Percentiles rank a stretch among this genome's conserved stretches.
These are phyloP conservation scores for Cetonia aurata DNA, from an alignment of 2,888 invertebrate species.

Conservation along the genomic window DNA sequence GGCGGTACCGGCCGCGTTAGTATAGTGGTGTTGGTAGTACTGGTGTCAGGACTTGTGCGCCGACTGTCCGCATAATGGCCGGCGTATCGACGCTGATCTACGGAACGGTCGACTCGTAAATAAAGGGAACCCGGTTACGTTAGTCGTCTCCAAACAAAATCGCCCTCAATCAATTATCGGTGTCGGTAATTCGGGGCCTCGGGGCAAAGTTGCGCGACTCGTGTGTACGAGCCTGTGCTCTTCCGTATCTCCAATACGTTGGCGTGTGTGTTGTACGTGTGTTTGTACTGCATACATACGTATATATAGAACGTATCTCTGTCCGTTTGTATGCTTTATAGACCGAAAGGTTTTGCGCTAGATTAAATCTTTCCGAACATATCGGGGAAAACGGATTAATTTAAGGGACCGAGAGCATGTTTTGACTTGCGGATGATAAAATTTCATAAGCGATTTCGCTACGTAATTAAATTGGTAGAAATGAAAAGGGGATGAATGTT, in stretches of 20 bases:
- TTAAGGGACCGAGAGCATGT: background rate
- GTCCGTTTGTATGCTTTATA: background rate
- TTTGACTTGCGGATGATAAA: slow-evolving; percentile 16
- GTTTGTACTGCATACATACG: background rate
- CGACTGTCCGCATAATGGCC: slow-evolving; percentile 61
- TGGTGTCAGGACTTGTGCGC: no score
- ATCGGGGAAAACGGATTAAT: slow-evolving; percentile 5
- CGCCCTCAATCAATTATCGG: slow-evolving; percentile 62
- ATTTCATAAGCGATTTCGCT: slow-evolving; percentile 18
- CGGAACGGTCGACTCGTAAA: slow-evolving; percentile 64
- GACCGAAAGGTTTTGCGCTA: slow-evolving; percentile 6
- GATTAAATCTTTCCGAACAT: slow-evolving; percentile 7
- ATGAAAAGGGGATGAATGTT: no score
- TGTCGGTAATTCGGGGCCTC: slow-evolving; percentile 30
- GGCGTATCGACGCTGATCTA: slow-evolving; percentile 61
- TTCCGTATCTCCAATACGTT: background rate
- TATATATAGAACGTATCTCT: background rate
- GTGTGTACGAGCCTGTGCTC: background rate
- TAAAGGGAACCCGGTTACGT: slow-evolving; percentile 55
- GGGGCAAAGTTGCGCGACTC: background rate
- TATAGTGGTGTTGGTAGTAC: no score
- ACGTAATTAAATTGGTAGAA: slow-evolving; percentile 12
- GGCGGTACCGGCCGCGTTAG: background rate
- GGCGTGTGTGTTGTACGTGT: background rate
- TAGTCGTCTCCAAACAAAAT: slow-evolving; percentile 59